Evolutionary conservation across 2,797 vertebrate species (phyloP).

Genomic region (Gambelia wislizenii): DNA sequence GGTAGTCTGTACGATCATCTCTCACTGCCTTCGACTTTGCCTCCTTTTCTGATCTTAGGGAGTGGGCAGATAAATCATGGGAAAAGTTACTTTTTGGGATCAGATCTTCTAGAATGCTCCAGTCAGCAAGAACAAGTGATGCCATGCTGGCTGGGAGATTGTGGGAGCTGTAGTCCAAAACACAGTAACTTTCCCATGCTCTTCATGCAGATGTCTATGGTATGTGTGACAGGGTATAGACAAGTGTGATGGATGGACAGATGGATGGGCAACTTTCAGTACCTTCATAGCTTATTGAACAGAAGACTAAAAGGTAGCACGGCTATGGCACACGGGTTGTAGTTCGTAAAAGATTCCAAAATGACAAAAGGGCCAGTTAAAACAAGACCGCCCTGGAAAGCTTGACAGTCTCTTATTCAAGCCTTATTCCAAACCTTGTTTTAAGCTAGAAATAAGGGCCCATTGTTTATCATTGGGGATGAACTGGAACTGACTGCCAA

Average conservation of each 20-base stretch:
- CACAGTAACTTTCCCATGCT: too few relatives aligned
- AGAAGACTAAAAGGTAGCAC: not conserved
- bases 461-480: conserved; percentile 11
- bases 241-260: not conserved
- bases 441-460: not conserved
- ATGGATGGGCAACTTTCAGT: not conserved
- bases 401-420: not conserved
- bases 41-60: not conserved
- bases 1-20: too few relatives aligned
- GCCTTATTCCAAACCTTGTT: not conserved
- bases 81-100: too few relatives aligned
- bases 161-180: too few relatives aligned
- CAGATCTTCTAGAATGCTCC: too few relatives aligned
- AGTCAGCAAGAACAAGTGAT: too few relatives aligned
- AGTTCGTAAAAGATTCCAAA: not conserved
- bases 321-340: not conserved
- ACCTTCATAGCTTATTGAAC: not conserved
- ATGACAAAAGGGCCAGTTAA: conserved; percentile 5
- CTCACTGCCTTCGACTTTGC: not conserved
- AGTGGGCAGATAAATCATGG: not conserved
- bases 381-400: conserved; percentile 7
- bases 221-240: not conserved
- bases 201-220: not conserved
- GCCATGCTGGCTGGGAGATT: too few relatives aligned
- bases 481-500: conserved; percentile 11